Percentiles rank a stretch among this genome's conserved stretches.
Conservation (phyloP, 2,113 vertebrate genomes). For the Centropus bengalensis region DNA sequence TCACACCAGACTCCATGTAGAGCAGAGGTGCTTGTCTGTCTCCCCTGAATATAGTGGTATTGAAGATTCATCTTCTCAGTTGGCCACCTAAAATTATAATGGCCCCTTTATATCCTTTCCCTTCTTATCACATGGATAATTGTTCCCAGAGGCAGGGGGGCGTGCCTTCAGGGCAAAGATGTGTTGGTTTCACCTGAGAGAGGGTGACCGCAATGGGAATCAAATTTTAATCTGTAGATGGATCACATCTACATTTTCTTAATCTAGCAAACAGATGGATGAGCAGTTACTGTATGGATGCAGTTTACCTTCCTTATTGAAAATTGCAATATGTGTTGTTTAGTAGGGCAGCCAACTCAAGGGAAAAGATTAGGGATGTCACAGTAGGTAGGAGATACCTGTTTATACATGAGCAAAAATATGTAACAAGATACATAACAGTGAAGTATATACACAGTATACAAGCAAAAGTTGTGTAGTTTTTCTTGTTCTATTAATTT, state of each 20-base stretch:
- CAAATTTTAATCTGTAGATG: not conserved
- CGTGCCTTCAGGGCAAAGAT: not conserved
- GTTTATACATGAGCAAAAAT: not conserved
- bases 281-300: not conserved
- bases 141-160: not conserved
- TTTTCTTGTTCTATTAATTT: not conserved
- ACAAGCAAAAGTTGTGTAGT: not conserved
- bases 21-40: not conserved
- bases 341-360: not conserved
- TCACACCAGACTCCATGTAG: not conserved
- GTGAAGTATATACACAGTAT: not conserved
- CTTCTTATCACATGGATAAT: not conserved
- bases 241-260: not conserved
- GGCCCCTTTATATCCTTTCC: not conserved
- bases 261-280: not conserved
- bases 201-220: not conserved
- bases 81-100: not conserved
- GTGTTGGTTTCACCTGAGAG: not conserved
- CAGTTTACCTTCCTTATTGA: not conserved
- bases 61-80: not conserved
- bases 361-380: not conserved
- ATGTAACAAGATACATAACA: not conserved
- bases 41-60: not conserved
- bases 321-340: not conserved
- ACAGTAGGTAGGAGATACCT: not conserved